Base-by-base conservation (phyloP, 2,113 vertebrate genomes). In the Syngnathus floridae region DNA sequence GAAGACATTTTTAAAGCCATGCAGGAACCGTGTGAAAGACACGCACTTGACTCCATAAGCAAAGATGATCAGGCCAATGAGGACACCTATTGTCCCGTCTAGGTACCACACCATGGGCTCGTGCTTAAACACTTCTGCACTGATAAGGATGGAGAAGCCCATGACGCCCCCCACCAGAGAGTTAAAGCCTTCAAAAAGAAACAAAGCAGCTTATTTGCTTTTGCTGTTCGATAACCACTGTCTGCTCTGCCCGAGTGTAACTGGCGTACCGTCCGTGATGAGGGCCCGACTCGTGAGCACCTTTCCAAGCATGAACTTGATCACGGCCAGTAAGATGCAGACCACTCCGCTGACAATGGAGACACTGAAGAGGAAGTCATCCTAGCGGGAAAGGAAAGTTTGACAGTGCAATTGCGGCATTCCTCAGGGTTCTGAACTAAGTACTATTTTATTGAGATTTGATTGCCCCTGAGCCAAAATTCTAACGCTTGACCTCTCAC, bases 61-160 rank as follows among this genome's bases (percentile, higher is more conserved):
- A 72, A 94, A 90, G 86, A 99, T 99, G 90, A 93, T 93, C 10
- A 99, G 93, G 68, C 96, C 97, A 0, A 99, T 99, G 72, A 99
- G 85, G 78, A 98, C 90, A 0, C 96, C 97, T 68, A 92, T 92
- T 84, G 93, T 91, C 65, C 94, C 95, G 1, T 98, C 97, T 89
- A 99, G 90, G 84, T 90, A 98, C 97, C 97, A 99, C 78, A 99
- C 93, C 1, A 91, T 83, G 3, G 94, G 87, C 16, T 98, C 86
- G 37, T 98, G 94, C 78, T 95, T 96, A 77, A 95, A 99, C 51
- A 99, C 95, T 73, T 98, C 95, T 0, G 95, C 97, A 0, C 97
- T 99, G 73, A 98, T 89, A 9, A 99, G 93, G 70, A 99, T 99
- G 81, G 96, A 97, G 91, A 99, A 99, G 7, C 95, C 97, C 97